These are phyloP conservation scores for Zaprionus gabonicus DNA, from an alignment of 1,140 invertebrate species.

Conservation along the genomic window DNA sequence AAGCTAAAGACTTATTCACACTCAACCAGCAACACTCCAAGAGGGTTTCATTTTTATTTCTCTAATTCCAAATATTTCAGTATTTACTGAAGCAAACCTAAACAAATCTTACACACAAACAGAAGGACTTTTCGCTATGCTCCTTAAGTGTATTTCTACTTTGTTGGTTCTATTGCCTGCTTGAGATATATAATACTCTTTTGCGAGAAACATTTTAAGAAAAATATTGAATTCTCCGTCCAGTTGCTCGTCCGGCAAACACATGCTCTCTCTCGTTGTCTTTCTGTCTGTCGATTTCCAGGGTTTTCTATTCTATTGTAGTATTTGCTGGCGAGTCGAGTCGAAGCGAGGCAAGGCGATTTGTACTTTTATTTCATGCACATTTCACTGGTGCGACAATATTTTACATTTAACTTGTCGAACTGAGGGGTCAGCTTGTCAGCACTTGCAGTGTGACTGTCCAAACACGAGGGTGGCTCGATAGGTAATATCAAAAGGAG, in stretches of 20 bases:
- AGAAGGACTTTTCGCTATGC: neutral
- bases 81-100: constrained; percentile 2
- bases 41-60: too few species aligned
- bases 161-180: constrained; percentile 1
- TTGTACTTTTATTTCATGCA: constrained; percentile 11
- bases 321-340: neutral
- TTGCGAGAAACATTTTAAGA: neutral
- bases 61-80: neutral
- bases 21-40: too few species aligned
- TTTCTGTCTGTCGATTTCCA: neutral
- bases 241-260: neutral
- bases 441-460: constrained; percentile 14
- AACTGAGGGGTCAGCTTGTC: constrained; percentile 25
- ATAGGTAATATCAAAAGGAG: neutral
- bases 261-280: neutral
- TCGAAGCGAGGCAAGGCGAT: constrained; percentile 2
- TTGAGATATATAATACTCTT: constrained; percentile 3
- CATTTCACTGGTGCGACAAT: constrained; percentile 22
- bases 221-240: neutral
- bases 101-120: neutral
- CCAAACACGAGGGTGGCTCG: constrained; percentile 19
- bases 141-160: neutral
- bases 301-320: neutral
- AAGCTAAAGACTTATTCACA: too few species aligned
- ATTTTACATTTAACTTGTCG: constrained; percentile 31